These are phyloP conservation scores for Erpornis zantholeuca DNA, from an alignment of 2,113 vertebrate species.

Conservation along the genomic window DNA sequence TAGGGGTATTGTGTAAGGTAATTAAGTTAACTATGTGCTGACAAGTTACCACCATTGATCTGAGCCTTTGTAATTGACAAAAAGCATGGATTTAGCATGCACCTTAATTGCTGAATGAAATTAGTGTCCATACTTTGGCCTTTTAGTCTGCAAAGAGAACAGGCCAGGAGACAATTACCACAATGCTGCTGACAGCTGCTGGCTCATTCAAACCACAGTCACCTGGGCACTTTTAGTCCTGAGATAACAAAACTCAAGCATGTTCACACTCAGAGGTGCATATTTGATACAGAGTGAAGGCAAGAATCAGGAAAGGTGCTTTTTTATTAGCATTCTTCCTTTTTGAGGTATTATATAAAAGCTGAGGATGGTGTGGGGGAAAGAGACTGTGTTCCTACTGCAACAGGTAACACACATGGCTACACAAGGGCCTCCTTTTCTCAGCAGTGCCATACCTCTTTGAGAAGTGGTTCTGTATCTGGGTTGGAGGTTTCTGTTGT, in stretches of 20 bases:
- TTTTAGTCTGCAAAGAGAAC: background rate
- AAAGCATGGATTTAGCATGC: background rate
- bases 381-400: background rate
- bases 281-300: background rate
- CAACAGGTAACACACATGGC: background rate
- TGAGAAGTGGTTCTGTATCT: conserved; percentile 87
- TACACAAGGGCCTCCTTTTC: background rate
- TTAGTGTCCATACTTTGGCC: accelerated
- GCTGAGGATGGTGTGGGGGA: too few species aligned
- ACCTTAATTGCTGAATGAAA: background rate
- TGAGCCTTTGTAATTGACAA: background rate
- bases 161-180: background rate
- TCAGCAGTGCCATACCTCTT: conserved; percentile 78
- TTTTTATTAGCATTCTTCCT: background rate
- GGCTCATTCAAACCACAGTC: background rate
- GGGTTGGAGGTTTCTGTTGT: conserved; percentile 98
- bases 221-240: background rate
- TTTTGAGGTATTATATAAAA: background rate
- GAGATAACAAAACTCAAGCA: background rate
- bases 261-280: background rate
- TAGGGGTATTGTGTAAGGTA: background rate
- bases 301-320: background rate
- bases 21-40: background rate
- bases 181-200: background rate
- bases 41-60: background rate